phyloP scores from a whole-genome alignment of 2,888 invertebrate species.

The Cheiracanthium punctorium region DNA sequence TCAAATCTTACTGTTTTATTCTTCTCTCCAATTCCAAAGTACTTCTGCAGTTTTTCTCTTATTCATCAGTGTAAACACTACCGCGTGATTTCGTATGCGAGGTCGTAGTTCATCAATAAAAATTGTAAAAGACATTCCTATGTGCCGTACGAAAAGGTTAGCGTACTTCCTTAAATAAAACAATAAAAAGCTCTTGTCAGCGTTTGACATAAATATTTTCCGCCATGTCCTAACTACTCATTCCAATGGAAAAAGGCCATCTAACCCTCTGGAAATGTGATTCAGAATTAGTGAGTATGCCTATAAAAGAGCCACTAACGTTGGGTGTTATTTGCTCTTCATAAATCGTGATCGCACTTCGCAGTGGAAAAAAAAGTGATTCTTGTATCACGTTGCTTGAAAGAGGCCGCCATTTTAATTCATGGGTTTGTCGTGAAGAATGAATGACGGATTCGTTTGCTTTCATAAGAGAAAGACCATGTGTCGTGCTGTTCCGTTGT shows the following conservation, averaged over 20 bases:
- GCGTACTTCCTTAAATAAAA: neutral
- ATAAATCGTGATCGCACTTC: slow-evolving; percentile 18
- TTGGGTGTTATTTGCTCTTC: slow-evolving; percentile 7
- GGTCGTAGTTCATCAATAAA: slow-evolving; percentile 14
- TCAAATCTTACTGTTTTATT: too few species aligned
- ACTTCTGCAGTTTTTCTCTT: too few species aligned
- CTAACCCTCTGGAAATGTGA: neutral
- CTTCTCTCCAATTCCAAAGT: too few species aligned
- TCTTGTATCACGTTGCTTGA: neutral
- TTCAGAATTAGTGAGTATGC: slow-evolving; percentile 22
- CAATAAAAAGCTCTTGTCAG: neutral
- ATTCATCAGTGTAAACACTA: too few species aligned
- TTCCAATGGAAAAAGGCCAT: slow-evolving; percentile 25
- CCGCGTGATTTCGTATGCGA: too few species aligned
- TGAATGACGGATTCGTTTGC: neutral
- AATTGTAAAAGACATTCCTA: neutral
- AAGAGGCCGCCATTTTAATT: slow-evolving; percentile 10
- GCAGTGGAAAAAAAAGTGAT: neutral
- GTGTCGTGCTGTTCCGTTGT: neutral
- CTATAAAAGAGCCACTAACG: slow-evolving; percentile 22
- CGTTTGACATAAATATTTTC: neutral
- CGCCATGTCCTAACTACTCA: neutral
- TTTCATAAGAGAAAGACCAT: neutral
- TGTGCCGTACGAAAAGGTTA: neutral
- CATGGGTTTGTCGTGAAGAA: neutral